Base-by-base conservation (phyloP, 2,797 vertebrate genomes). In the Allobates femoralis region DNA sequence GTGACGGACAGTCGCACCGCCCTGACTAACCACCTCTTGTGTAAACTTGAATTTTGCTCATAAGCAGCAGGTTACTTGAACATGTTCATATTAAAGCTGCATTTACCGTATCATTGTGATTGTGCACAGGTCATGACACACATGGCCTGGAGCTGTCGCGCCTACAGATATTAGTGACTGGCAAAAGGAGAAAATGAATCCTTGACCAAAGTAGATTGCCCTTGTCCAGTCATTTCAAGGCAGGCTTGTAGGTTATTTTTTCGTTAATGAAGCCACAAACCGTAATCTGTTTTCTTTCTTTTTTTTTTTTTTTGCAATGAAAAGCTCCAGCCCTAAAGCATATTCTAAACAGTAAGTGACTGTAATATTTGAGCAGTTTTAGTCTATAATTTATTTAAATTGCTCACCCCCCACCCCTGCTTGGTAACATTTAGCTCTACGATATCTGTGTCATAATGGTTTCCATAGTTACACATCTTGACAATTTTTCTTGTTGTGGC, bases 201-300 rank as follows among this genome's bases (percentile, higher is more conserved):
- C 50, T 67, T 12, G 28, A 46, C 12, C 60, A 85, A 67, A 77
- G 74, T 66, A 78, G 75, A 85, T 79, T 79, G 62, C 10, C 41
- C 32, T 69, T 79, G 75, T 85, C 55, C 53, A n/a, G 58, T 55
- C 77, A 55, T 66, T 66, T 56, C 78, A 67, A 55, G 60, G 74
- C 83, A 69, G 84, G 79, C 79, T 60, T 85, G 32, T 26, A 79
- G 84, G 84, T 79, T 71, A 79, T 85, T 53, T 23, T 58, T 73
- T 41, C 19, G 41, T 66, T 66, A 64, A 77, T 77, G 56, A 84
- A 30, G 26, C 62, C 69, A 32, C 15, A 21, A 53, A 37, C 62
- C 11, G 53, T n/a, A 83, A 58, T 71, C 15, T 21, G 6, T 34
- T 37, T 34, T 8, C 4, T 2, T 21, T n/a, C n/a, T n/a, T n/a